These are phyloP conservation scores for Furcifer pardalis DNA, from an alignment of 2,797 vertebrate species.

Conservation along the genomic window DNA sequence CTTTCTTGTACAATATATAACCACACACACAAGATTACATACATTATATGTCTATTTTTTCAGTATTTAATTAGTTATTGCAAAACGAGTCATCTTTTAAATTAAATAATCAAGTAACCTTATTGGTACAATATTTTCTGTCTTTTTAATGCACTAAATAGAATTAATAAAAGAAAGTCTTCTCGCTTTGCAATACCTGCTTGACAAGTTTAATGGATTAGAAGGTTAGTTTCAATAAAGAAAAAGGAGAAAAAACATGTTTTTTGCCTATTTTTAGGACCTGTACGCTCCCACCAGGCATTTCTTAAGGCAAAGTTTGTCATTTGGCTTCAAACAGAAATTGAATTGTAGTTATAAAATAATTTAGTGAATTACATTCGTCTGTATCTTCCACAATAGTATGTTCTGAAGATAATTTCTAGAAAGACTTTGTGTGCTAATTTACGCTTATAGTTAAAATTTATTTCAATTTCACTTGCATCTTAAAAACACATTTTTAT, in stretches of 20 bases:
- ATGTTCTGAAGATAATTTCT: constrained; percentile 83
- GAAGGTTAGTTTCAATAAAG: constrained; percentile 78
- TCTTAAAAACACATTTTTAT: constrained; percentile 74
- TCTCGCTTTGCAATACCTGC: constrained; percentile 79
- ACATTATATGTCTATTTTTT: constrained; percentile 77
- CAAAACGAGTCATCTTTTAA: constrained; percentile 82
- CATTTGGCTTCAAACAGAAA: constrained; percentile 84
- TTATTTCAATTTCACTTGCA: constrained; percentile 77
- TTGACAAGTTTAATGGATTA: constrained; percentile 79
- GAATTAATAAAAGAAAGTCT: constrained; percentile 76
- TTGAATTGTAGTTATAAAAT: constrained; percentile 80
- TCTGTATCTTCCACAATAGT: constrained; percentile 80
- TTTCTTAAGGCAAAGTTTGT: constrained; percentile 83
- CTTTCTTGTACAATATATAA: constrained; percentile 79
- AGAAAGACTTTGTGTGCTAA: constrained; percentile 79
- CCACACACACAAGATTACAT: constrained; percentile 77
- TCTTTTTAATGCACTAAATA: constrained; percentile 82
- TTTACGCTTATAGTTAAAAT: constrained; percentile 84
- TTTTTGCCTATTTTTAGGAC: constrained; percentile 79
- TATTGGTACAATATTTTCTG: constrained; percentile 85
- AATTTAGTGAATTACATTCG: constrained; percentile 86
- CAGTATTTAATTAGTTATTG: constrained; percentile 84
- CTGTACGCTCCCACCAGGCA: constrained; percentile 76
- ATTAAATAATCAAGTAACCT: constrained; percentile 82
- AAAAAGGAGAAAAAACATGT: constrained; percentile 70